Evolutionary conservation across 2,888 invertebrate species (phyloP), one percentile per base, ranked within the genome.

Genomic region (Hypomecis punctinalis): DNA sequence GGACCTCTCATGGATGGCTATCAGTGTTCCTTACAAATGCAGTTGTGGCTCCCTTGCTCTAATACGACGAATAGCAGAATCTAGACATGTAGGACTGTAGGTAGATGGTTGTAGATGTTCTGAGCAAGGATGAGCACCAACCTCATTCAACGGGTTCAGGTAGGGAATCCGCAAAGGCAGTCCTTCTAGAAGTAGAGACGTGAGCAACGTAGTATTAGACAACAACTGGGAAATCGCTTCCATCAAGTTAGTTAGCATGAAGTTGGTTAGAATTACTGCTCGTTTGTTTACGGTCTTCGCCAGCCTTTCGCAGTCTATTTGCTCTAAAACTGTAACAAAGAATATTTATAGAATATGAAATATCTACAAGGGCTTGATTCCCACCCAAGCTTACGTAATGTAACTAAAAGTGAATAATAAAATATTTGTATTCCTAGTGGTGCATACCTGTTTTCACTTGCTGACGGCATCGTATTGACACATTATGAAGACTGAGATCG

Each of bases 91-190:
- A 23, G 1, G 23, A 23, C 23, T 23, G 23, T 23, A 23, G 23
- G 23, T 23, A 23, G 3, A 39, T 39, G 39, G 39, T 39, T 0
- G 9, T 39, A 9, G 39, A 39, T 39, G 9, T 39, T 39, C 39
- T 23, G 23, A 23, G 23, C 23, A 23, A 23, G 23, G 23, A 23
- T 3, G 23, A 23, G 23, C 23, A 39, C 69, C 76, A 77, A 89
- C 95, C 94, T 90, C 94, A 76, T 93, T 94, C 78, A 91, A 90
- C 4, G 94, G 93, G 37, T 94, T 94, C 40, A 96, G 85, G 75
- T 96, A 96, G 11, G 96, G 95, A 69, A 94, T 92, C 69, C 94
- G 94, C 52, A 97, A 79, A 0, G 97, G 97, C 36, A 97, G 81
- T 0, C 96, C 96, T 76, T 97, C 97, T 10, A 97, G 83, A 67